Percentiles rank a stretch among this genome's conserved stretches.
phyloP scores from a whole-genome alignment of 2,113 vertebrate genomes.

The Eulacestoma nigropectus region DNA sequence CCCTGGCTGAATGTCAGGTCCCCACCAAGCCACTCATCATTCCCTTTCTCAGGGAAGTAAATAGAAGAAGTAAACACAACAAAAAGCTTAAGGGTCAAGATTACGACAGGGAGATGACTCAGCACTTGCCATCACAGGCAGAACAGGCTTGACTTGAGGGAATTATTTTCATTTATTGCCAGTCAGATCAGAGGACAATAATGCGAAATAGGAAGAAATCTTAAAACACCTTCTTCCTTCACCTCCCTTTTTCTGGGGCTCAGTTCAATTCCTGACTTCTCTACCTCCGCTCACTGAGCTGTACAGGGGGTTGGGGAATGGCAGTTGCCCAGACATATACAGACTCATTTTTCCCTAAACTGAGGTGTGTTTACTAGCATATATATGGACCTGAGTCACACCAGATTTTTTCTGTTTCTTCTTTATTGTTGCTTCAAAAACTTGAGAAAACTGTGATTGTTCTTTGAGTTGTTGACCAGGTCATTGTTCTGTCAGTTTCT shows the following conservation, averaged over 20 bases:
- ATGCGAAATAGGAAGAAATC: not conserved
- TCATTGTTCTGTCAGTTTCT: not conserved
- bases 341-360: not conserved
- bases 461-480: not conserved
- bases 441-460: not conserved
- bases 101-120: not conserved
- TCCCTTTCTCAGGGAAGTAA: not conserved
- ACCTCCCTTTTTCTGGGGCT: not conserved
- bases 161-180: not conserved
- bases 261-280: not conserved
- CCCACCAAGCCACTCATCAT: not conserved
- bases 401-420: not conserved
- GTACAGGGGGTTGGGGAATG: accelerated
- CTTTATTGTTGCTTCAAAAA: not conserved
- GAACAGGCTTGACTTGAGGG: not conserved
- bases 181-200: not conserved
- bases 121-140: not conserved
- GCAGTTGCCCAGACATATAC: accelerated
- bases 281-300: not conserved
- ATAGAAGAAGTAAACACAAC: not conserved
- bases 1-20: not conserved
- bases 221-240: not conserved
- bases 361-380: not conserved
- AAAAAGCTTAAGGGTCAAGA: not conserved
- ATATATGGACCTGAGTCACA: not conserved